Conservation (phyloP, 1,140 invertebrate species). For the Cyclargus thomasi region DNA sequence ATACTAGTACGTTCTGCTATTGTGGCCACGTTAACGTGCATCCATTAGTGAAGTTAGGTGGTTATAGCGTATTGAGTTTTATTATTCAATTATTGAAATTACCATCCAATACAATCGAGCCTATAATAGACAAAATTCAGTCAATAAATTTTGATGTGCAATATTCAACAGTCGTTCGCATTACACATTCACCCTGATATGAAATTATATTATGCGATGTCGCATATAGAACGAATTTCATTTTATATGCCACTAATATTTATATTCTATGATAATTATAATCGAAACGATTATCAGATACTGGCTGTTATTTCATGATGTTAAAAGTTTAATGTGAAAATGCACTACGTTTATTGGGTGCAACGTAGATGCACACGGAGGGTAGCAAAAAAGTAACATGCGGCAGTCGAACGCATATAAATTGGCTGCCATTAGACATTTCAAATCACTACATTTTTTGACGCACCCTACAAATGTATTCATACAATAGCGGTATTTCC, state of each 20-base stretch:
- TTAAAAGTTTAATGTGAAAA: too few species aligned
- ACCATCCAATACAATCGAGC: not conserved
- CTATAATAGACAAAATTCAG: constrained; percentile 14
- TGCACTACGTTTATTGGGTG: too few species aligned
- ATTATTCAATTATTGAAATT: constrained; percentile 14
- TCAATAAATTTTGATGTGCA: constrained; percentile 16
- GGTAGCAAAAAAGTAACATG: too few species aligned
- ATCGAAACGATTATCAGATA: not conserved
- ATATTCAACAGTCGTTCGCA: not conserved
- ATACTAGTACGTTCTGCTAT: too few species aligned
- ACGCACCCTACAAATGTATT: too few species aligned
- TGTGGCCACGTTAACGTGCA: not conserved
- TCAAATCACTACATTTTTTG: too few species aligned
- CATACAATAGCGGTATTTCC: too few species aligned
- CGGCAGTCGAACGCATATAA: too few species aligned
- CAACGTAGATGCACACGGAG: too few species aligned
- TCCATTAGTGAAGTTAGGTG: constrained; percentile 1
- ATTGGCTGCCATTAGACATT: too few species aligned
- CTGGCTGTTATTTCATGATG: too few species aligned
- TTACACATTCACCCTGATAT: constrained; percentile 10
- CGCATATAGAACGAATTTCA: not conserved
- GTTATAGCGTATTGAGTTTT: constrained; percentile 10
- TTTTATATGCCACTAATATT: not conserved
- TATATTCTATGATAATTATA: not conserved
- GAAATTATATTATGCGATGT: constrained; percentile 8